A percentile compares a stretch with the other conserved stretches of the same genome.
Evolutionary conservation across 2,797 vertebrate species (phyloP).

Genomic region (Microhierax caerulescens): DNA sequence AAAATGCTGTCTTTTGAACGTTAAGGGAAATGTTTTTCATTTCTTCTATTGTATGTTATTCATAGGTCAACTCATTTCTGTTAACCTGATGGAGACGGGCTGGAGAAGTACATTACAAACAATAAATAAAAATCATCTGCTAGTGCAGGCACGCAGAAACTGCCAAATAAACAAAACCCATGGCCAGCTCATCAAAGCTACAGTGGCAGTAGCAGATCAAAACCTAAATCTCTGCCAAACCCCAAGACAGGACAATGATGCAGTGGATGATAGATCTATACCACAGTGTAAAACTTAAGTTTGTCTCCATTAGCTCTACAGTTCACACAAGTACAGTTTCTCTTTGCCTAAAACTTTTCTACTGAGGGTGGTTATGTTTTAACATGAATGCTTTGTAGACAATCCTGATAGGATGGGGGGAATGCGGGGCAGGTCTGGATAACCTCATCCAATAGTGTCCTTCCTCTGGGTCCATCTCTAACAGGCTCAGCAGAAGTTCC

Average conservation of each 20-base stretch:
- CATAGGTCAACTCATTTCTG: not conserved
- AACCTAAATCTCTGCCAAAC: not conserved
- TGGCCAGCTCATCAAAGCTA: not conserved
- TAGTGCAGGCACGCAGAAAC: not conserved
- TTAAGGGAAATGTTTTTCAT: not conserved
- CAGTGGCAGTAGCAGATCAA: not conserved
- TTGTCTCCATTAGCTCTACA: not conserved
- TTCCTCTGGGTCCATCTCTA: not conserved
- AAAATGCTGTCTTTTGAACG: not conserved
- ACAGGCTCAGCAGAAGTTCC: not conserved
- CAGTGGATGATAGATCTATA: too few species aligned
- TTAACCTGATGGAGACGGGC: not conserved
- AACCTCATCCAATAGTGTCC: not conserved
- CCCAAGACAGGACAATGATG: not conserved
- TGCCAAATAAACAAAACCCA: not conserved
- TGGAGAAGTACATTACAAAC: not conserved
- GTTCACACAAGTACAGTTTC: accelerated
- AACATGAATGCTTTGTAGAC: not conserved
- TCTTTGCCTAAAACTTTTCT: not conserved
- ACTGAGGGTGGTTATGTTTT: not conserved
- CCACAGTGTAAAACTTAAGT: not conserved
- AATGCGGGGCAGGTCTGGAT: not conserved
- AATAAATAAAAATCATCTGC: not conserved
- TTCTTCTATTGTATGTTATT: not conserved
- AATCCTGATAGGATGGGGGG: not conserved